Conservation (phyloP, 2,888 invertebrate species). For the Protodeltote pygarga region DNA sequence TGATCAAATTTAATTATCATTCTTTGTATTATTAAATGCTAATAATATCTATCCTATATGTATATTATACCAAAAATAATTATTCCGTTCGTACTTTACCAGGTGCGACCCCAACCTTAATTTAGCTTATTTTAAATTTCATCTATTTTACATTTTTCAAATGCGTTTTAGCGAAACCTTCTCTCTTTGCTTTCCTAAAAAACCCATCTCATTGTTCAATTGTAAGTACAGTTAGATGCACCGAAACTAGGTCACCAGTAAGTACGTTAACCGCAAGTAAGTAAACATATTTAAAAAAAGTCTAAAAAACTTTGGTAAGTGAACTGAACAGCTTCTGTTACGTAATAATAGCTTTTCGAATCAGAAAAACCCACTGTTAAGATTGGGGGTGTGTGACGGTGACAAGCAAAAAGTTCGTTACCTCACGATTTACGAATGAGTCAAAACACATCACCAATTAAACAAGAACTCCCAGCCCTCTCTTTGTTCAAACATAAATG, state of each 20-base stretch:
- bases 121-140: no score
- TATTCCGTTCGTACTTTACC: no score
- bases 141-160: no score
- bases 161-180: no score
- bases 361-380: conserved; percentile 29
- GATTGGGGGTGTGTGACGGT: conserved; percentile 50
- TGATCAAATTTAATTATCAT: no score
- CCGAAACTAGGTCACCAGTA: conserved; percentile 3
- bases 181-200: no score
- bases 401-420: conserved; percentile 42
- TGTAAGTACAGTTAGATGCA: not conserved
- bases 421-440: conserved; percentile 40
- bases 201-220: not conserved
- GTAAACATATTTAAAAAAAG: conserved; percentile 2
- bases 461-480: conserved; percentile 3
- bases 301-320: conserved; percentile 17
- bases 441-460: conserved; percentile 15
- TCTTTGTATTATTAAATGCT: no score
- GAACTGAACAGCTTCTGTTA: conserved; percentile 27
- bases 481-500: not conserved
- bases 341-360: conserved; percentile 4
- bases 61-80: no score
- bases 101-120: no score
- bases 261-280: not conserved
- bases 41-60: no score